A percentile compares a stretch with the other conserved stretches of the same genome.
These are phyloP conservation scores for Xenops minutus DNA, from an alignment of 2,797 vertebrate genomes.

Conservation along the genomic window DNA sequence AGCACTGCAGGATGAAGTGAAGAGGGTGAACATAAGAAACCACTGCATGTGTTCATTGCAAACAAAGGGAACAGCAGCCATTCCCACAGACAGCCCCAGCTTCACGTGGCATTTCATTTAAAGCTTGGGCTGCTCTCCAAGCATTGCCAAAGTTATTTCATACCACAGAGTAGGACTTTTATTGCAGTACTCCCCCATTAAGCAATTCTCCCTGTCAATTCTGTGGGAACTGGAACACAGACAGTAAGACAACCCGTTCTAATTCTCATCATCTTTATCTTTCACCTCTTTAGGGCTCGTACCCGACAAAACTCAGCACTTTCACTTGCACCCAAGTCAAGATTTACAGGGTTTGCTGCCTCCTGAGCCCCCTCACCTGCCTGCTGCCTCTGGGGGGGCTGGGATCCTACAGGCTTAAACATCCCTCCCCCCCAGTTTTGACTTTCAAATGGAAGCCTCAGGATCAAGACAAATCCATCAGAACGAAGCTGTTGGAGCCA, in stretches of 20 bases:
- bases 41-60: not conserved
- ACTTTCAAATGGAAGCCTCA: slow-evolving; percentile 54
- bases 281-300: not conserved
- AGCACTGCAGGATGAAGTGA: not conserved
- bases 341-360: not conserved
- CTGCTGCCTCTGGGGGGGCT: not conserved
- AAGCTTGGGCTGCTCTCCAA: not conserved
- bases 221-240: not conserved
- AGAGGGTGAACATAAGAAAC: not conserved
- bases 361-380: not conserved
- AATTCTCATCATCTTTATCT: not conserved
- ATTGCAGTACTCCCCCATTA: not conserved
- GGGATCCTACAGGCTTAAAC: not conserved
- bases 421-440: not conserved
- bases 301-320: not conserved
- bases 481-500: slow-evolving; percentile 13
- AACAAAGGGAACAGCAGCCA: not conserved
- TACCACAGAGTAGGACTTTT: not conserved
- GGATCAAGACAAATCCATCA: slow-evolving; percentile 36
- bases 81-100: not conserved
- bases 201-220: not conserved
- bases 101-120: not conserved
- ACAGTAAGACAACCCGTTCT: not conserved
- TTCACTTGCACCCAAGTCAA: not conserved
- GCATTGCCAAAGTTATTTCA: not conserved